Base-by-base conservation (phyloP, 2,888 invertebrate species). In the Smittia aterrima region DNA sequence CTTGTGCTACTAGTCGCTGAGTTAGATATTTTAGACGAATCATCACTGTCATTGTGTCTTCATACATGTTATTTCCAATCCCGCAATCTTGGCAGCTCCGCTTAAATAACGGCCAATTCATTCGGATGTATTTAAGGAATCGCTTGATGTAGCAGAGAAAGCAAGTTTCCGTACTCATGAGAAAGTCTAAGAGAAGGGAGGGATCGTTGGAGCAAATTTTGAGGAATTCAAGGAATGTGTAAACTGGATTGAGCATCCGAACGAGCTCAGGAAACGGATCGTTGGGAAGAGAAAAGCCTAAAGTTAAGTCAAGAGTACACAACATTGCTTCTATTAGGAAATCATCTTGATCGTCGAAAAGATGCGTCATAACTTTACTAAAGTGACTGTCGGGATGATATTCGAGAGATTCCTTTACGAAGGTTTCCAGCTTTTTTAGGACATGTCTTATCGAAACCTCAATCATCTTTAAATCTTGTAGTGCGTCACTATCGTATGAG, bases 241-340 rank as follows among this genome's bases (percentile, higher is more conserved):
- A 87, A 74, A 92, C 90, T 0, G 95, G 95, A 84, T 93, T 93
- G 68, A 95, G 84, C 88, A 92, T 92, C 3, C 89, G 87, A 78
- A 92, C 89, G 77, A 93, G 84, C 82, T 92, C 92, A 1, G 92
- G 91, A 78, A 90, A 91, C 75, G 92, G 88, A 0, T 91, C 90
- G 79, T 92, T 92, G 70, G 92, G 87, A 80, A 92, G 92, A 25
- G 92, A 92, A 75, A 95, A 89, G 53, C 93, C 94, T 24, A 92
- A 90, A 0, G 92, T 93, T 64, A 95, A 93, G 81, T 95, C 95
- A 67, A 95, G 83, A 41, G 93, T 92, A 81, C 95, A 95, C 6
- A 95, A 92, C 94, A 95, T 94, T 1, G 93, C 91, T 84, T 95
- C 95, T 75, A 95, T 92, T 78, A 95, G 84, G 79, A 92, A 93